Percentiles rank a stretch among this genome's conserved stretches.
Evolutionary conservation across 2,113 vertebrate species (phyloP).

Genomic region (Marmota monax): DNA sequence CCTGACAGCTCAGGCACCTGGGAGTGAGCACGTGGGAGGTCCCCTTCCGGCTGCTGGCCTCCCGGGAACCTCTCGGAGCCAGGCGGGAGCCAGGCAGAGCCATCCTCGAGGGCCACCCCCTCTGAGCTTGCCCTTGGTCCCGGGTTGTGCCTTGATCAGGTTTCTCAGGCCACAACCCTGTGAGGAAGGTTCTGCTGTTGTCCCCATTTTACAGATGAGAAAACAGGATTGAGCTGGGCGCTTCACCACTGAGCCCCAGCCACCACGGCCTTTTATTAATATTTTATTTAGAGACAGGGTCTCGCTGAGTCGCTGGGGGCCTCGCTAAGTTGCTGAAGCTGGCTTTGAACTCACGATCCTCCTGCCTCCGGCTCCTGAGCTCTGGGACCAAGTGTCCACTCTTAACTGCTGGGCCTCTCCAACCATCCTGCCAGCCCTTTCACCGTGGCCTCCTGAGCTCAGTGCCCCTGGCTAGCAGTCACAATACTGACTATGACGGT

Average conservation of each 20-base stretch:
- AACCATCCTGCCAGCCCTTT: background rate
- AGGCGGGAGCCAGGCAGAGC: background rate
- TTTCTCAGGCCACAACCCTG: background rate
- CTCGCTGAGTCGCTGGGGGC: background rate
- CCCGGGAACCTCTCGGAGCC: background rate
- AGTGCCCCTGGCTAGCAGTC: background rate
- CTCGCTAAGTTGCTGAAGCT: background rate
- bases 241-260: background rate
- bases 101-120: rapidly evolving
- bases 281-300: background rate
- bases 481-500: rapidly evolving
- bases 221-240: background rate
- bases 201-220: background rate
- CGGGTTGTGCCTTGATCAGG: background rate
- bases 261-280: no score
- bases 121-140: background rate
- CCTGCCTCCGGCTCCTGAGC: background rate
- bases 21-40: background rate
- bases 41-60: background rate
- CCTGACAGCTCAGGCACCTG: background rate
- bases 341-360: background rate
- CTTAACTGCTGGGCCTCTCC: background rate
- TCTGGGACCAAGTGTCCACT: background rate
- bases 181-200: background rate
- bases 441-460: background rate